Base-by-base conservation (phyloP, 2,888 invertebrate species). In the Phorcus lineatus region DNA sequence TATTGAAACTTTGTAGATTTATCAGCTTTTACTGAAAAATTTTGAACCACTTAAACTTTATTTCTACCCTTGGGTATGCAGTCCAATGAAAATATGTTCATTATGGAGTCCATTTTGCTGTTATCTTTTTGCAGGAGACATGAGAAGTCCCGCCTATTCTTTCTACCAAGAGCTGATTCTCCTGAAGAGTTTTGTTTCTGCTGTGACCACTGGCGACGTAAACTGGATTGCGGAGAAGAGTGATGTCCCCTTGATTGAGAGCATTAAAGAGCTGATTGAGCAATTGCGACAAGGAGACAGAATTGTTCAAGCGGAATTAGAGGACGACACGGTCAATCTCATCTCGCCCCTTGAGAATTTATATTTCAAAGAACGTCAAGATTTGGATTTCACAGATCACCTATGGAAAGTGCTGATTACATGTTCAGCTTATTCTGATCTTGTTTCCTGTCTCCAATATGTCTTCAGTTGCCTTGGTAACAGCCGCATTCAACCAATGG, bases 301-400 rank as follows among this genome's bases (percentile, higher is more conserved):
- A 36, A 82, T 85, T 53, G 78, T 79, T 22, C 78, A 81, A 28
- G 81, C 80, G 11, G 82, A 81, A 19, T 55, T 77, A 6, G 82
- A 84, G 22, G 80, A 80, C 17, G 85, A 85, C 24, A 54, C 80
- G 6, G 80, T 80, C 13, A 80, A 77, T 11, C 79, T 77, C 16
- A 53, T 79, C 17, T 31, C 74, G 19, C 74, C 77, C 19, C 77
- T 84, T 24, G 83, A 85, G 24, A 82, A 79, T 13, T 31, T 86
- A 13, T 70, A 82, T 66, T 66, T 88, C 16, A 80, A 83, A 24
- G 85, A 86, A 17, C 84, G 89, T 47, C 84, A 84, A 40, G 88
- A 89, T 54, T 82, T 85, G 17, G 90, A 90, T 74, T 90, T 90
- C 74, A 88, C 88, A 2, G 90, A 90, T 54, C 85, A 84, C 54